phyloP scores from a whole-genome alignment of 2,797 vertebrate species.

The Mergus octosetaceus region DNA sequence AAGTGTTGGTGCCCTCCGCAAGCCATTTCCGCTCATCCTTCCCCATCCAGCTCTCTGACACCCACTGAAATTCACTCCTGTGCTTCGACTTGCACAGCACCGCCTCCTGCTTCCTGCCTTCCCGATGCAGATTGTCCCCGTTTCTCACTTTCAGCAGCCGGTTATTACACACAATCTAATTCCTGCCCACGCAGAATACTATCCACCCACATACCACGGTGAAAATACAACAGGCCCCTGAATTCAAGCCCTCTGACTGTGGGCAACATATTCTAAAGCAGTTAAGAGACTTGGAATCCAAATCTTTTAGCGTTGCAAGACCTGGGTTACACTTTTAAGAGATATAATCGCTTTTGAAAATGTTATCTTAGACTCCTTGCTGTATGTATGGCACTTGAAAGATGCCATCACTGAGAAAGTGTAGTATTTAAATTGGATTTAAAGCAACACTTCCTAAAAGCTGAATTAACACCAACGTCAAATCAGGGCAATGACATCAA shows the following conservation, averaged over 20 bases:
- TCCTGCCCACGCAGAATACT: not conserved
- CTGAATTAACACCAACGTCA: not conserved
- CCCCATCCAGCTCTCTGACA: no score
- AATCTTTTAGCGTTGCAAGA: no score
- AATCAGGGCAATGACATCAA: not conserved
- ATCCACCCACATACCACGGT: not conserved
- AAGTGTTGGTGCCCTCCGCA: not conserved
- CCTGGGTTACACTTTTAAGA: not conserved
- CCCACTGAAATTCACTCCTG: no score
- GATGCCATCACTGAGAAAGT: no score
- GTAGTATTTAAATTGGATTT: not conserved
- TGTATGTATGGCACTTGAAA: not conserved
- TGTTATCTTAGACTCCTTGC: no score
- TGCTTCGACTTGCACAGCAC: not conserved
- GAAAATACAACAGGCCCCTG: not conserved
- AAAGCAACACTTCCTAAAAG: not conserved
- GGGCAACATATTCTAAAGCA: not conserved
- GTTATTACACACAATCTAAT: not conserved
- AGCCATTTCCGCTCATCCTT: not conserved
- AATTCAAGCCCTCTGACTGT: not conserved
- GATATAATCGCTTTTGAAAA: not conserved
- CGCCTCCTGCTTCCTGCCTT: not conserved
- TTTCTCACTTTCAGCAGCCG: not conserved
- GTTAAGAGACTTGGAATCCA: not conserved
- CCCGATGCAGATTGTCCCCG: not conserved